Conservation (phyloP, 2,888 invertebrate genomes). For the Drosophila meridiana region DNA sequence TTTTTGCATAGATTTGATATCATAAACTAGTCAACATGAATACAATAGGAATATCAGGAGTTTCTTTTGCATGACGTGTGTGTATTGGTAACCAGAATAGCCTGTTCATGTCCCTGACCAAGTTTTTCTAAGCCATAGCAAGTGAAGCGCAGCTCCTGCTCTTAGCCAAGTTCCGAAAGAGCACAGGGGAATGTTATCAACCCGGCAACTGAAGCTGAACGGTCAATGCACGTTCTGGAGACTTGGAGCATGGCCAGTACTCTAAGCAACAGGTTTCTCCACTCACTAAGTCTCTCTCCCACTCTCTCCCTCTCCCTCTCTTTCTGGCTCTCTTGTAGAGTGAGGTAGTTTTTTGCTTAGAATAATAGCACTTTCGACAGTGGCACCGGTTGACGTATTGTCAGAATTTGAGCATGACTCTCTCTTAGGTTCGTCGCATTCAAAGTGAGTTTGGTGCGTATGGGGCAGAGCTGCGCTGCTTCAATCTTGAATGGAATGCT, state of each 20-base stretch:
- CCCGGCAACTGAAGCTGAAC: slow-evolving; percentile 79
- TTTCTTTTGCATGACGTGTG: neutral
- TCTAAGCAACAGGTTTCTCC: slow-evolving; percentile 55
- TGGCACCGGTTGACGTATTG: slow-evolving; percentile 52
- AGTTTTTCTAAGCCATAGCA: slow-evolving; percentile 47
- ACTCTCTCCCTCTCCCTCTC: slow-evolving; percentile 1
- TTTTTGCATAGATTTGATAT: neutral
- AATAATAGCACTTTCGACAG: slow-evolving; percentile 53
- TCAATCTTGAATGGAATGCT: slow-evolving; percentile 33
- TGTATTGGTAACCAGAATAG: slow-evolving; percentile 46
- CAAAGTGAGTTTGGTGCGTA: slow-evolving; percentile 12
- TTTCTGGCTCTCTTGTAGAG: slow-evolving; percentile 2
- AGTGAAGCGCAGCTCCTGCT: slow-evolving; percentile 25
- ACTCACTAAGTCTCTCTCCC: slow-evolving; percentile 2
- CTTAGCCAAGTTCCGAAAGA: slow-evolving; percentile 32
- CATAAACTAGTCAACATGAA: neutral
- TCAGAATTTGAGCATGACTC: slow-evolving; percentile 43
- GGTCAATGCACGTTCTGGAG: slow-evolving; percentile 81
- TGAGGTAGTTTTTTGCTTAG: slow-evolving; percentile 19
- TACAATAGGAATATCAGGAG: neutral
- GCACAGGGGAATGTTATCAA: slow-evolving; percentile 45
- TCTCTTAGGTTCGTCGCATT: slow-evolving; percentile 45
- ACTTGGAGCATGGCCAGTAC: slow-evolving; percentile 48
- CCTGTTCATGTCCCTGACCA: slow-evolving; percentile 67
- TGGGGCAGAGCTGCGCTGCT: slow-evolving; percentile 10